phyloP scores from a whole-genome alignment of 2,797 vertebrate genomes.

The Ptychobarbus kaznakovi region DNA sequence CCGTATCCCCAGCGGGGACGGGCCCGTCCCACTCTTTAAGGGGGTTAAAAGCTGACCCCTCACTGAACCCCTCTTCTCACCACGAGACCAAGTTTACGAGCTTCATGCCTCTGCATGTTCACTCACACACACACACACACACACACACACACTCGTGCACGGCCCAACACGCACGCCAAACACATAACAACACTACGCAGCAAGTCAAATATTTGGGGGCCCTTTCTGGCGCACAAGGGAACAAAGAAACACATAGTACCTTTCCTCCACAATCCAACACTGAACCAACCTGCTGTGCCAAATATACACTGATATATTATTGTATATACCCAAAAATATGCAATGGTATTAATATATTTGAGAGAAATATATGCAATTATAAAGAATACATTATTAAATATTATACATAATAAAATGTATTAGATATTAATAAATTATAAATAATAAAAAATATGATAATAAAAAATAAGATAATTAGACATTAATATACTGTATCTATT shows the following conservation, averaged over 20 bases:
- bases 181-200: slow-evolving; percentile 45
- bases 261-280: slow-evolving; percentile 14
- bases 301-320: not conserved
- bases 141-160: slow-evolving; percentile 11
- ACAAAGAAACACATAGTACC: slow-evolving; percentile 36
- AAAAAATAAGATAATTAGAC: too few species aligned
- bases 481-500: too few species aligned
- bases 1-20: slow-evolving; percentile 32
- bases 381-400: not conserved
- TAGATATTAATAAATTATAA: too few species aligned
- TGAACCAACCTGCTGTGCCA: not conserved
- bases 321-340: not conserved
- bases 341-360: not conserved
- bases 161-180: slow-evolving; percentile 32
- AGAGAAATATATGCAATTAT: not conserved
- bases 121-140: slow-evolving; percentile 40
- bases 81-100: slow-evolving; percentile 65
- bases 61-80: slow-evolving; percentile 64
- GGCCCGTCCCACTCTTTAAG: slow-evolving; percentile 47
- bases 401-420: too few species aligned
- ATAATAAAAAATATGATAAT: too few species aligned
- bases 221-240: slow-evolving; percentile 44
- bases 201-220: slow-evolving; percentile 48
- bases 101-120: slow-evolving; percentile 52
- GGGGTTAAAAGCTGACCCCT: slow-evolving; percentile 61